These are phyloP conservation scores for Epicampocera succincta DNA, from an alignment of 2,888 invertebrate species.

Conservation along the genomic window DNA sequence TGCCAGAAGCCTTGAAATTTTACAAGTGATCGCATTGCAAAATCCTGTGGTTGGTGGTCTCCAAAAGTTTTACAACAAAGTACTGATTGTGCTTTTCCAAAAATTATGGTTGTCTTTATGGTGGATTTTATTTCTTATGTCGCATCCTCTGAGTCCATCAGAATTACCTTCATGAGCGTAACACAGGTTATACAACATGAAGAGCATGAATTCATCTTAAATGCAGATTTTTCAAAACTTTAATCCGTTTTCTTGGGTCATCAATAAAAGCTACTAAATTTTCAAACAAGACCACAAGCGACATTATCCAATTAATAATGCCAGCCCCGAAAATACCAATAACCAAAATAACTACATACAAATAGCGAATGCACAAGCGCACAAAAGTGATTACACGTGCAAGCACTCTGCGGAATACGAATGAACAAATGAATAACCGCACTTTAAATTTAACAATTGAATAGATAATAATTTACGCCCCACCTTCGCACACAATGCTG, in stretches of 20 bases:
- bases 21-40: no score
- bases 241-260: constrained; percentile 60
- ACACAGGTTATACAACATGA: no score
- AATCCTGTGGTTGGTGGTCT: no score
- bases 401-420: constrained; percentile 5
- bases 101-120: no score
- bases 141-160: no score
- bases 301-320: constrained; percentile 76
- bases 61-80: no score
- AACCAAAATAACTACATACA: constrained; percentile 15
- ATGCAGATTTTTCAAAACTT: background rate
- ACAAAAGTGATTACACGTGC: background rate
- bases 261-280: constrained; percentile 68
- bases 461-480: constrained; percentile 81
- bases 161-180: no score
- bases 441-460: constrained; percentile 77
- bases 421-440: constrained; percentile 64
- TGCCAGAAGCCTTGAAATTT: no score
- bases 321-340: constrained; percentile 71
- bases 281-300: constrained; percentile 70
- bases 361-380: background rate
- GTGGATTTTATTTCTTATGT: no score
- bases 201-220: no score
- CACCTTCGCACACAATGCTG: constrained; percentile 73
- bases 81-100: no score